Conservation (phyloP, 2,888 invertebrate genomes). For the Eupithecia subfuscata region DNA sequence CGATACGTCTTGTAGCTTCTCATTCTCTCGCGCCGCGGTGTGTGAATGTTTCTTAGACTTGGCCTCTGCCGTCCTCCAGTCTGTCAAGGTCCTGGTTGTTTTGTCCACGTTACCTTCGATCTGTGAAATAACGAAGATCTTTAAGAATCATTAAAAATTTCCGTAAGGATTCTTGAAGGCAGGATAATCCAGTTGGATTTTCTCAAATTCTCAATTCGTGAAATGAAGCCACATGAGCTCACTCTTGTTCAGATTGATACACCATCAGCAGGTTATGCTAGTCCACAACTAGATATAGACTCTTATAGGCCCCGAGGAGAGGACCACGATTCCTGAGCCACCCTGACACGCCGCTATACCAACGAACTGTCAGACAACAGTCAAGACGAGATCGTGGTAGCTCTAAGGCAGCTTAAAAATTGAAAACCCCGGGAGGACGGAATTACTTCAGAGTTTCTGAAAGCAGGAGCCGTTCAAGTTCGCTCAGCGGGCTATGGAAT, state of each 20-base stretch:
- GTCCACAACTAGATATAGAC: neutral
- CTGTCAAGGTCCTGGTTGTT: conserved; percentile 90
- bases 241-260: neutral
- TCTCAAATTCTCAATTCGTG: neutral
- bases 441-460: too few relatives aligned
- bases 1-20: conserved; percentile 92
- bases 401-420: too few relatives aligned
- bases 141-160: neutral
- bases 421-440: neutral
- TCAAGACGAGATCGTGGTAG: neutral
- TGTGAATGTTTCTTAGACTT: conserved; percentile 96
- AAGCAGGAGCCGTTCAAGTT: too few relatives aligned
- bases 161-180: neutral
- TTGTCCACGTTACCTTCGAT: conserved; percentile 93
- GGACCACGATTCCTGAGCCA: neutral
- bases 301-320: neutral
- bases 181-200: neutral
- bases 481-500: too few relatives aligned
- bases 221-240: neutral
- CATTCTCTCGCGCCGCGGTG: conserved; percentile 93
- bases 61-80: conserved; percentile 93
- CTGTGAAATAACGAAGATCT: conserved; percentile 51
- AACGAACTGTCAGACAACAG: neutral
- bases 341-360: neutral
- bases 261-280: neutral